phyloP scores from a whole-genome alignment of 1,140 invertebrate genomes.

The Trichoplusia ni region DNA sequence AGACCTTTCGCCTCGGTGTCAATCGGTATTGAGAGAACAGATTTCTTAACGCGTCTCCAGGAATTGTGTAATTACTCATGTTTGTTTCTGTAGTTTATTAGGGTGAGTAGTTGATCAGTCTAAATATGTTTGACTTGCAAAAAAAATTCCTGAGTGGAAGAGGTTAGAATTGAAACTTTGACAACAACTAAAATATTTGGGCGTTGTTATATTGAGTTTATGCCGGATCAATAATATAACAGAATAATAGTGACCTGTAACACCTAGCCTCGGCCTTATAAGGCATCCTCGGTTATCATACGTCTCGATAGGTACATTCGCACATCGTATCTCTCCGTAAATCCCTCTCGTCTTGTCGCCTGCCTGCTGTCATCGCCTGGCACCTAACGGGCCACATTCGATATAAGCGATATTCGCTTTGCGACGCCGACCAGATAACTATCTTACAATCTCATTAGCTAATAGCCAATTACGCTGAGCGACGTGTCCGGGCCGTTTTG shows the following conservation, averaged over 20 bases:
- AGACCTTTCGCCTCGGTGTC: too few relatives aligned
- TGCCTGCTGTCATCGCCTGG: conserved; percentile 53
- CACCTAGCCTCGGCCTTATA: not conserved
- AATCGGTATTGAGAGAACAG: too few relatives aligned
- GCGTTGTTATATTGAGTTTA: not conserved
- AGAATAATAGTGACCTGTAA: conserved; percentile 3
- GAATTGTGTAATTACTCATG: too few relatives aligned
- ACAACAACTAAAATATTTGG: not conserved
- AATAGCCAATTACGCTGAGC: conserved; percentile 72
- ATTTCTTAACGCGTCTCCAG: too few relatives aligned
- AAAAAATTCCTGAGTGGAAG: too few relatives aligned
- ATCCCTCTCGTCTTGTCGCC: conserved; percentile 50
- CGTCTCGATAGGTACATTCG: conserved; percentile 34
- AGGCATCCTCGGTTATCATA: conserved; percentile 1
- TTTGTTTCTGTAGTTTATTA: too few relatives aligned
- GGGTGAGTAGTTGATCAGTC: too few relatives aligned
- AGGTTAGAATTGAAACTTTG: not conserved
- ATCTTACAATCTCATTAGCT: conserved; percentile 70
- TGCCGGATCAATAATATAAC: too few relatives aligned
- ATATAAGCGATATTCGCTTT: conserved; percentile 47
- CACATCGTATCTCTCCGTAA: conserved; percentile 50
- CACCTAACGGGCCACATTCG: conserved; percentile 49
- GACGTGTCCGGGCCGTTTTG: conserved; percentile 72
- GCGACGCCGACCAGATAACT: conserved; percentile 56
- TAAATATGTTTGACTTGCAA: too few relatives aligned